phyloP scores from a whole-genome alignment of 2,113 vertebrate species.

The Marmota flaviventris region DNA sequence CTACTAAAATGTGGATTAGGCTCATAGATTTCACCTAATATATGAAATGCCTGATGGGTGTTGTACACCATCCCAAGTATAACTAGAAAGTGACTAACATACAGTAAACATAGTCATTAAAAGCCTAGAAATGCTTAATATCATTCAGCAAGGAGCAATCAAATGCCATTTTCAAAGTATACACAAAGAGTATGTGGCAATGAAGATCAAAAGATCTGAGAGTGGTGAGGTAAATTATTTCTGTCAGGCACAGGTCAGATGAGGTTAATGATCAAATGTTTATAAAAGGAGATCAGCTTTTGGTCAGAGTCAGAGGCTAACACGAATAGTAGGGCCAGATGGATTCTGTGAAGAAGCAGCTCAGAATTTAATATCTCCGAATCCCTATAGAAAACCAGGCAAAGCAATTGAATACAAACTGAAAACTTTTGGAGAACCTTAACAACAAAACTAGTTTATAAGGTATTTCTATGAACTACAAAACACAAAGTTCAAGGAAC shows the following conservation, averaged over 20 bases:
- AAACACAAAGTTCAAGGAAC: not conserved
- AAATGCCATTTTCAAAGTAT: not conserved
- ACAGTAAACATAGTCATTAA: not conserved
- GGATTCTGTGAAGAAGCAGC: not conserved
- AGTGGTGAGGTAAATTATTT: not conserved
- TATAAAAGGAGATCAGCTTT: not conserved
- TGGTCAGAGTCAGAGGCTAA: not conserved
- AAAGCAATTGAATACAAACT: not conserved
- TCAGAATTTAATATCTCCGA: not conserved
- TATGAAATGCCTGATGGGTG: not conserved
- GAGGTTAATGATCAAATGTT: not conserved
- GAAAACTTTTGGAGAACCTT: not conserved
- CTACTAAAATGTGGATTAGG: not conserved
- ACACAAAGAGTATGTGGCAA: not conserved
- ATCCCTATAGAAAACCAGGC: not conserved
- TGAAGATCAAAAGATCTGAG: not conserved
- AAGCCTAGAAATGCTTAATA: not conserved
- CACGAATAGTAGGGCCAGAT: not conserved
- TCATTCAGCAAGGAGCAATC: not conserved
- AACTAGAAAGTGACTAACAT: slow-evolving; percentile 1
- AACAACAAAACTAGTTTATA: not conserved
- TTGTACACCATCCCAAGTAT: not conserved
- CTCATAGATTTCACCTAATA: not conserved
- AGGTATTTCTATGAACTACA: not conserved
- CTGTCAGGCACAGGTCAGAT: not conserved